These are phyloP conservation scores for Melipona bicolor DNA, from an alignment of 2,888 invertebrate genomes.

Conservation along the genomic window DNA sequence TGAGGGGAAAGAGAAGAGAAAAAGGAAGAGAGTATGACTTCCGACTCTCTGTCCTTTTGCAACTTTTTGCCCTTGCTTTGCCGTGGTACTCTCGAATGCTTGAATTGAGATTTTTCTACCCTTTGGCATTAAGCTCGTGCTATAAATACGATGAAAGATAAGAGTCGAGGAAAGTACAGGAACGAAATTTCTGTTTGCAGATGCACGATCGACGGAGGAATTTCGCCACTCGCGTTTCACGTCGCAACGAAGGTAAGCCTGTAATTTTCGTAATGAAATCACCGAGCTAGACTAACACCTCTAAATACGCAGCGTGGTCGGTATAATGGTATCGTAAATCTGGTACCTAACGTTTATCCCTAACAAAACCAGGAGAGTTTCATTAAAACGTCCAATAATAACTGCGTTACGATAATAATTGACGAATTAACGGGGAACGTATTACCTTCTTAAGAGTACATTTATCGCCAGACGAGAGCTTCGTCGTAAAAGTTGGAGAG, in stretches of 20 bases:
- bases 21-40: slow-evolving; percentile 39
- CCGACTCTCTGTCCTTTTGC: slow-evolving; percentile 35
- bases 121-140: neutral
- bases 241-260: neutral
- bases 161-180: neutral
- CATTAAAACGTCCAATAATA: rapidly evolving
- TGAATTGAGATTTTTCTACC: neutral
- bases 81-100: neutral
- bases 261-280: neutral
- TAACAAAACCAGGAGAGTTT: neutral
- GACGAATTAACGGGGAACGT: neutral
- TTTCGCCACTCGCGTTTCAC: neutral
- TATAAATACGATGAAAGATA: too few relatives aligned
- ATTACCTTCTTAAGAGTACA: neutral
- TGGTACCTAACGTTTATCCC: neutral
- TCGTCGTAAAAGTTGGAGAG: neutral
- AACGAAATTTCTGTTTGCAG: neutral
- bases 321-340: neutral
- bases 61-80: neutral
- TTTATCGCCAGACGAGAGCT: neutral
- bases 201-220: neutral
- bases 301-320: neutral
- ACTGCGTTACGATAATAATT: too few relatives aligned
- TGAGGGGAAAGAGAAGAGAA: neutral
- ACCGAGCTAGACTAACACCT: neutral